phyloP scores from a whole-genome alignment of 2,888 invertebrate species.

The Asteroscopus sphinx region DNA sequence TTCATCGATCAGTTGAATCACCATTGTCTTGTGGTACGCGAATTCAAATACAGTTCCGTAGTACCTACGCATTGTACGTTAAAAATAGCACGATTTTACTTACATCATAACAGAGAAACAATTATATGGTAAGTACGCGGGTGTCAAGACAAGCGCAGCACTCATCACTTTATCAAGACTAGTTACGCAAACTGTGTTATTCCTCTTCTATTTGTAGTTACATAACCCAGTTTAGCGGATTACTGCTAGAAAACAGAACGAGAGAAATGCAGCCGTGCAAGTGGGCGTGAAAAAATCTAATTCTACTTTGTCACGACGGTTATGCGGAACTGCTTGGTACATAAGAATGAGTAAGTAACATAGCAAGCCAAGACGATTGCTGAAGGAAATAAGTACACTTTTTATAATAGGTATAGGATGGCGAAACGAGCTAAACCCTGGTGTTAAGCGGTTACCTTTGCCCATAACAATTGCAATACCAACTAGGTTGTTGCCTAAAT shows the following conservation, averaged over 20 bases:
- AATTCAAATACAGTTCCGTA: neutral
- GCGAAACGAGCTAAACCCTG: no score
- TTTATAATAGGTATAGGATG: no score
- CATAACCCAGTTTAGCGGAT: conserved; percentile 71
- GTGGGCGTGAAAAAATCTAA: conserved; percentile 76
- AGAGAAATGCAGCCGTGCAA: conserved; percentile 73
- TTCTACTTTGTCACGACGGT: conserved; percentile 68
- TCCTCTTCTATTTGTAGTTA: conserved; percentile 65
- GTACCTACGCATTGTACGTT: neutral
- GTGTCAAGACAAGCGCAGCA: conserved; percentile 22
- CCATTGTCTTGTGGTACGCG: no score
- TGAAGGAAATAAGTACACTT: conserved; percentile 24
- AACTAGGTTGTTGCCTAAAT: no score
- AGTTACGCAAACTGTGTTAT: conserved; percentile 47
- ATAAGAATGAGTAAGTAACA: neutral
- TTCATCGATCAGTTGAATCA: no score
- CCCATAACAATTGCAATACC: no score
- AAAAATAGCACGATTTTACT: neutral
- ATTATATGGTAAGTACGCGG: conserved; percentile 30
- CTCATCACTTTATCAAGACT: conserved; percentile 33
- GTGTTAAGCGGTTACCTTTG: no score
- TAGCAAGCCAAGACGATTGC: conserved; percentile 7
- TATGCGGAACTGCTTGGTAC: conserved; percentile 39
- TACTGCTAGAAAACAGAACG: conserved; percentile 74
- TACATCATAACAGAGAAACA: conserved; percentile 8